A percentile compares a stretch with the other conserved stretches of the same genome.
These are phyloP conservation scores for Goniozus legneri DNA, from an alignment of 1,140 invertebrate genomes.

Conservation along the genomic window DNA sequence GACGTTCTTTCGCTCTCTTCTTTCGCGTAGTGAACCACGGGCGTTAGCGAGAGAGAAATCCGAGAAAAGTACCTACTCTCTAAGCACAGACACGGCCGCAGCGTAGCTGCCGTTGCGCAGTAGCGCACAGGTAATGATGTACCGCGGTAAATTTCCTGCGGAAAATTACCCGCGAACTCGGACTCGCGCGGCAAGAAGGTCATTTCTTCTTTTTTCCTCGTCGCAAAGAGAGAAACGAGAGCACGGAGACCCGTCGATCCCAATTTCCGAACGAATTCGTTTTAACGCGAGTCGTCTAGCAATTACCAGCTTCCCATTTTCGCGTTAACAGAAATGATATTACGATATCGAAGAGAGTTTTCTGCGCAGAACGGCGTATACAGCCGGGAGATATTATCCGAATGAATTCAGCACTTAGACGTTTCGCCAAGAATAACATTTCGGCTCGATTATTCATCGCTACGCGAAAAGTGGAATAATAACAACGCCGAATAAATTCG, in stretches of 20 bases:
- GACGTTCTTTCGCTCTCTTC: slow-evolving; percentile 45
- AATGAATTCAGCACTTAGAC: not conserved
- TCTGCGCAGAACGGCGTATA: no score
- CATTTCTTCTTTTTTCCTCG: slow-evolving; percentile 11
- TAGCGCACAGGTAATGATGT: slow-evolving; percentile 33
- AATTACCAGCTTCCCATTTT: no score
- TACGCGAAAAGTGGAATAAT: no score
- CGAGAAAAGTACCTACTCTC: slow-evolving; percentile 11
- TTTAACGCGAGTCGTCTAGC: no score
- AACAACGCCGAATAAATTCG: no score
- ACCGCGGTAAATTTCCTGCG: slow-evolving; percentile 32
- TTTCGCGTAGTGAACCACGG: not conserved
- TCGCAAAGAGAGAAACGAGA: not conserved
- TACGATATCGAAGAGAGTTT: no score
- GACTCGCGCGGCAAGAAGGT: slow-evolving; percentile 18
- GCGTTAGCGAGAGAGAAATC: slow-evolving; percentile 20
- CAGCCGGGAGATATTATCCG: not conserved
- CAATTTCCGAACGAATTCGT: no score
- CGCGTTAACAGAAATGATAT: no score
- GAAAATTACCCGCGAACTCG: slow-evolving; percentile 30
- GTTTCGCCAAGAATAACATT: not conserved
- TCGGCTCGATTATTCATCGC: no score
- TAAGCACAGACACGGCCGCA: slow-evolving; percentile 13
- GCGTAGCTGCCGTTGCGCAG: slow-evolving; percentile 16
- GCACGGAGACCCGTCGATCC: not conserved